Evolutionary conservation across 1,140 invertebrate genomes (phyloP).

Genomic region (Drosophila ercepeae): DNA sequence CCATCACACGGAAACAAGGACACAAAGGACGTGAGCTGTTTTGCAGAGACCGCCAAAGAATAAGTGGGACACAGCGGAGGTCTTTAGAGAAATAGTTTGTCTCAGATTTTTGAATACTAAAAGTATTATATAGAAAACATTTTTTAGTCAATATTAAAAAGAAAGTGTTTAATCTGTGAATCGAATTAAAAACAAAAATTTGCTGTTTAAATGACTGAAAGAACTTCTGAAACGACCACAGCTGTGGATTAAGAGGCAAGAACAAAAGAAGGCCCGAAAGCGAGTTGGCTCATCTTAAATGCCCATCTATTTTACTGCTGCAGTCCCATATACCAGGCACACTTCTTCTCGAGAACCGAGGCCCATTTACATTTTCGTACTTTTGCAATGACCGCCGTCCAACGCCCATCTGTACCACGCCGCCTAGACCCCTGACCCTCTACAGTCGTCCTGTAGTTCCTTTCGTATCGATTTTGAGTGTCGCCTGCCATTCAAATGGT

Average conservation of each 20-base stretch:
- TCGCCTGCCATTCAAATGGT: constrained; percentile 79
- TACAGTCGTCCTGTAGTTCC: constrained; percentile 26
- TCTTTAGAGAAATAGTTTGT: background rate
- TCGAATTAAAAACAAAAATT: background rate
- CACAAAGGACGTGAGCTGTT: constrained; percentile 10
- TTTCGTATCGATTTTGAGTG: constrained; percentile 78
- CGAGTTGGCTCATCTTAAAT: constrained; percentile 65
- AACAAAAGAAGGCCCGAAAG: constrained; percentile 1
- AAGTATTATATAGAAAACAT: too few species aligned
- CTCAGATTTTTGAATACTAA: too few species aligned
- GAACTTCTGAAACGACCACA: constrained; percentile 11
- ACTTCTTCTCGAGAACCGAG: constrained; percentile 37
- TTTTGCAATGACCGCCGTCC: constrained; percentile 30
- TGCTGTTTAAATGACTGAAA: background rate
- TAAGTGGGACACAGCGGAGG: constrained; percentile 20
- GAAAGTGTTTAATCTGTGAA: background rate
- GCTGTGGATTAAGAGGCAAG: constrained; percentile 26
- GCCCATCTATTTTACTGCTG: constrained; percentile 74
- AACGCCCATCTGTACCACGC: background rate
- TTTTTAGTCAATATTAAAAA: too few species aligned
- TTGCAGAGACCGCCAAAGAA: constrained; percentile 4
- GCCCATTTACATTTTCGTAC: constrained; percentile 65
- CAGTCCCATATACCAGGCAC: constrained; percentile 44
- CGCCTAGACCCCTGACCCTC: background rate
- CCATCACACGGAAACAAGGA: constrained; percentile 36